phyloP scores from a whole-genome alignment of 1,140 invertebrate genomes.

The Ceratitis capitata region DNA sequence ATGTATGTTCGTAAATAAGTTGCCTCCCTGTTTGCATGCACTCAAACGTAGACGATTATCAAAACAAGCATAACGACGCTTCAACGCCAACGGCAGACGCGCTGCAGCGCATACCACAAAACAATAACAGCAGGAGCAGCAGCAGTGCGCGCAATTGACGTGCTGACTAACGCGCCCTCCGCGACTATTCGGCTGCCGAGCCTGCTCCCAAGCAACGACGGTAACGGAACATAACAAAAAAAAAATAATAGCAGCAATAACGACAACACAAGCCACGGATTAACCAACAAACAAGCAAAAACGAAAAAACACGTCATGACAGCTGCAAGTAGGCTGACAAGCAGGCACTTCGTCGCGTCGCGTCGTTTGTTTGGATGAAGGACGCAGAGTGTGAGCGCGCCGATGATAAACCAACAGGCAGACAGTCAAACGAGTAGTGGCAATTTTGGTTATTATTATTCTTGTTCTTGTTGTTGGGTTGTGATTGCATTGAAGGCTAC shows the following conservation, averaged over 20 bases:
- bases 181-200: not conserved
- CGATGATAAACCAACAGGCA: not conserved
- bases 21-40: not conserved
- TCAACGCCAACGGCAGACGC: too few relatives aligned
- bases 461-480: conserved; percentile 25
- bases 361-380: too few relatives aligned
- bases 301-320: conserved; percentile 8
- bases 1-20: too few relatives aligned
- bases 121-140: not conserved
- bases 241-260: not conserved
- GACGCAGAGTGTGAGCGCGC: not conserved
- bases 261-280: not conserved
- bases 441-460: not conserved
- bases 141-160: conserved; percentile 17
- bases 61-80: not conserved
- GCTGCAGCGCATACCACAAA: too few relatives aligned
- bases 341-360: too few relatives aligned
- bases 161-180: too few relatives aligned
- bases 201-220: not conserved
- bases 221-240: not conserved
- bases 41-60: not conserved
- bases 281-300: not conserved
- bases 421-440: not conserved
- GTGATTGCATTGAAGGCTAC: not conserved
- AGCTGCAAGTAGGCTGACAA: conserved; percentile 16